Evolutionary conservation across 2,113 vertebrate genomes (phyloP).

Genomic region (Cariama cristata): DNA sequence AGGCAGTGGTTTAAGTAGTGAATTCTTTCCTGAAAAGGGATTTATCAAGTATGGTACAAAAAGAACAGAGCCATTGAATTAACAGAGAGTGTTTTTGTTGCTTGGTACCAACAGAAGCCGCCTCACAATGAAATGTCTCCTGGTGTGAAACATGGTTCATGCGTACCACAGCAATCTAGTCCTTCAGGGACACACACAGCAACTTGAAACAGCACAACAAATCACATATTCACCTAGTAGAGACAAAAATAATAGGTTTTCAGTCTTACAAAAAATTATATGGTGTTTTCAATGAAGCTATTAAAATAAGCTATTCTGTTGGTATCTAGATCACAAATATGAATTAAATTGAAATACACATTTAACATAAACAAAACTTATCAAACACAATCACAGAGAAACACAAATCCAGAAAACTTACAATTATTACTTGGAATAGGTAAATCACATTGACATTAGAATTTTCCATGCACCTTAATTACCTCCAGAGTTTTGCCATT

Average conservation of each 20-base stretch:
- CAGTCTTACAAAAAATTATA: not conserved
- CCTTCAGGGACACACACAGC: not conserved
- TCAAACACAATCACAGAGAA: not conserved
- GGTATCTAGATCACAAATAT: not conserved
- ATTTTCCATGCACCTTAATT: not conserved
- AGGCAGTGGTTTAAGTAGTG: not conserved
- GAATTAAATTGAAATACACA: not conserved
- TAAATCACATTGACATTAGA: not conserved
- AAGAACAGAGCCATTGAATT: not conserved
- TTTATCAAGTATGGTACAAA: not conserved
- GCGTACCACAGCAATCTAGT: not conserved
- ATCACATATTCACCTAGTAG: not conserved
- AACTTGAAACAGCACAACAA: not conserved
- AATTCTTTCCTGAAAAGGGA: not conserved
- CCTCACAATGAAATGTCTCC: not conserved
- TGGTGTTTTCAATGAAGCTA: not conserved
- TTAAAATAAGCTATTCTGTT: not conserved
- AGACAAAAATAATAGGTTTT: not conserved
- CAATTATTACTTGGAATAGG: not conserved
- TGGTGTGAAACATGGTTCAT: not conserved
- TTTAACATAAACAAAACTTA: not conserved
- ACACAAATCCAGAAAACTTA: not conserved
- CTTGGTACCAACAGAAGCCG: slow-evolving; percentile 33
- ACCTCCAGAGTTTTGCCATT: not conserved
- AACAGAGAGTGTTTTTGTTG: not conserved